phyloP scores from a whole-genome alignment of 2,888 invertebrate genomes.

The Oegoconia quadripuncta region DNA sequence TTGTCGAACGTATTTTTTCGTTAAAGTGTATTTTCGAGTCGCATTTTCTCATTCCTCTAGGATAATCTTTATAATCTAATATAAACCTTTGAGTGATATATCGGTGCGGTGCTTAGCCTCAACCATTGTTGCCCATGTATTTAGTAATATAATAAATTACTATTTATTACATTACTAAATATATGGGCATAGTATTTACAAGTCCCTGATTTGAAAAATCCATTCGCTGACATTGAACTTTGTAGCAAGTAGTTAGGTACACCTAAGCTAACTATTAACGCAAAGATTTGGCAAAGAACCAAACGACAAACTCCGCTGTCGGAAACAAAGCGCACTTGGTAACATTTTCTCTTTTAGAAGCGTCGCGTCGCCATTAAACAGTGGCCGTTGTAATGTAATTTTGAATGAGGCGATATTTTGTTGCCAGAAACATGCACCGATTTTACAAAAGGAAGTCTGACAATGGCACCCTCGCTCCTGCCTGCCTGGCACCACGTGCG shows the following conservation, averaged over 20 bases:
- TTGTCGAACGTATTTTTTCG: too few species aligned
- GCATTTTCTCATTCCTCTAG: too few species aligned
- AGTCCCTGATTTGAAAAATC: too few species aligned
- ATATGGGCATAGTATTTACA: too few species aligned
- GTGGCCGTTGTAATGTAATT: not conserved
- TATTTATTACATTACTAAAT: too few species aligned
- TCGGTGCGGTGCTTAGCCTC: too few species aligned
- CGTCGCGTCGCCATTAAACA: too few species aligned
- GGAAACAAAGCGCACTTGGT: slow-evolving; percentile 11
- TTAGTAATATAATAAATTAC: too few species aligned
- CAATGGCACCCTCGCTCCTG: slow-evolving; percentile 31
- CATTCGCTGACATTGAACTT: slow-evolving; percentile 66
- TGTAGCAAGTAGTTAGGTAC: slow-evolving; percentile 22
- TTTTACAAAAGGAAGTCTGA: slow-evolving; percentile 28
- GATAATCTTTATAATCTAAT: too few species aligned
- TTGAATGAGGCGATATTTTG: not conserved
- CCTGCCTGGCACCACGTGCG: slow-evolving; percentile 37
- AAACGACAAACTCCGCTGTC: slow-evolving; percentile 33
- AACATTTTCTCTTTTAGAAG: not conserved
- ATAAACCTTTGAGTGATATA: too few species aligned
- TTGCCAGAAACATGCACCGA: slow-evolving; percentile 17
- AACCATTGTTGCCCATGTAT: not conserved
- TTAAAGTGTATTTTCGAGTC: too few species aligned
- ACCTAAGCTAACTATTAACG: slow-evolving; percentile 22
- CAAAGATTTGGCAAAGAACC: slow-evolving; percentile 63